Evolutionary conservation across 2,888 invertebrate genomes (phyloP).

Genomic region (Villa cingulata): DNA sequence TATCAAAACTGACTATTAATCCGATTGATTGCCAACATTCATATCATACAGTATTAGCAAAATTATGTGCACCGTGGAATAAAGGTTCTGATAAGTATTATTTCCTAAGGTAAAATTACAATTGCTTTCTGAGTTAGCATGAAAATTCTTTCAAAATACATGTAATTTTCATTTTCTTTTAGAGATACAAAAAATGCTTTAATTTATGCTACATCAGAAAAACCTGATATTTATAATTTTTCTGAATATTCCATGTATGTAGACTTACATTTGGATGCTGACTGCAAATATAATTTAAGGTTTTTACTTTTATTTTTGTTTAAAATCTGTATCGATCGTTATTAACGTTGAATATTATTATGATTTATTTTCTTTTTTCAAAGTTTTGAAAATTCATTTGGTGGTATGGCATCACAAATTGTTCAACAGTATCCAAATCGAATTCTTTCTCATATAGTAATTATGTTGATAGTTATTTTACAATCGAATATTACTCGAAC

Average conservation of each 20-base stretch:
- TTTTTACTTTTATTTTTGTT: slow-evolving; percentile 20
- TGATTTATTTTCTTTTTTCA: too few species aligned
- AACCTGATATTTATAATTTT: slow-evolving; percentile 36
- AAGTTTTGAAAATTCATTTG: too few species aligned
- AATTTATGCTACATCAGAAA: slow-evolving; percentile 44
- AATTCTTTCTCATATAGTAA: too few species aligned
- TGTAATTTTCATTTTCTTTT: slow-evolving; percentile 14
- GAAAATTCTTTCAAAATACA: too few species aligned
- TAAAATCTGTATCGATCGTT: too few species aligned
- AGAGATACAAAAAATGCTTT: slow-evolving; percentile 34
- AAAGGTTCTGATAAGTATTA: slow-evolving; percentile 45
- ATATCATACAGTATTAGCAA: slow-evolving; percentile 44
- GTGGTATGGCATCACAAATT: too few species aligned
- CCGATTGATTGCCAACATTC: slow-evolving; percentile 38
- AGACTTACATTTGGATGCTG: slow-evolving; percentile 52
- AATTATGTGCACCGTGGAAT: slow-evolving; percentile 53
- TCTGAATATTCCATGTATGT: slow-evolving; percentile 39
- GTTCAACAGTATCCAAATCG: too few species aligned
- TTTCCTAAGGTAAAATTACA: slow-evolving; percentile 45
- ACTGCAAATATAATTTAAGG: slow-evolving; percentile 56
- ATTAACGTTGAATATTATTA: too few species aligned
- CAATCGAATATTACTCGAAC: too few species aligned
- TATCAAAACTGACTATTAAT: slow-evolving; percentile 45
- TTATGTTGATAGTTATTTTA: too few species aligned
- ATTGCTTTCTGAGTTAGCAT: too few species aligned